These are phyloP conservation scores for Falco peregrinus DNA, from an alignment of 2,797 vertebrate species.

Conservation along the genomic window DNA sequence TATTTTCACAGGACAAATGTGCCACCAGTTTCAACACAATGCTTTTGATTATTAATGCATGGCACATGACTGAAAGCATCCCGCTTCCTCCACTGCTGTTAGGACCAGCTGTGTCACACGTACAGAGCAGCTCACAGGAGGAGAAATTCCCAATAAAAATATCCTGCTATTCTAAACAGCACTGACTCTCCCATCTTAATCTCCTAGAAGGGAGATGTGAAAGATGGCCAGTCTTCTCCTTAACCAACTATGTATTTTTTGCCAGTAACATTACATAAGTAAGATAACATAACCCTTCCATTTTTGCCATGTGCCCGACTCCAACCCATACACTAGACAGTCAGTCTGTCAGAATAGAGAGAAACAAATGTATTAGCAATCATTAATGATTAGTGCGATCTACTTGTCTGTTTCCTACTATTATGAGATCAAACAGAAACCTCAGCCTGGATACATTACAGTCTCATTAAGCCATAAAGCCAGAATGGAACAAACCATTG, in stretches of 20 bases:
- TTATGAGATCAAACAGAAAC: slow-evolving; percentile 24
- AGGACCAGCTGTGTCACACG: neutral
- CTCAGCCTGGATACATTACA: slow-evolving; percentile 23
- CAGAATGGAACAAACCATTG: slow-evolving; percentile 33
- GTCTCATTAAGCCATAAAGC: slow-evolving; percentile 37
- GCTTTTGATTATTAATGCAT: neutral
- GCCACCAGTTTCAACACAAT: neutral
- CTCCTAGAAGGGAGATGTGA: fast-evolving
- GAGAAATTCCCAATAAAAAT: neutral
- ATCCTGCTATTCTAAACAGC: neutral
- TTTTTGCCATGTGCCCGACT: neutral
- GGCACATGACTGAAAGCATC: neutral
- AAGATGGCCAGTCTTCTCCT: neutral
- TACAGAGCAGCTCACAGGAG: neutral
- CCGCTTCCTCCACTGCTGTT: neutral
- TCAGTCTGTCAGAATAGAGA: neutral
- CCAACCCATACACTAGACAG: neutral
- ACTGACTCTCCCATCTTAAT: neutral
- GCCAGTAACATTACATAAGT: neutral
- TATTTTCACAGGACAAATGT: neutral
- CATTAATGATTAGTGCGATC: neutral
- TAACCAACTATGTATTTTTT: neutral
- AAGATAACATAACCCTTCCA: neutral
- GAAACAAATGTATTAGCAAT: slow-evolving; percentile 14
- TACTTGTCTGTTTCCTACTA: slow-evolving; percentile 27